Base-by-base conservation (phyloP, 2,888 invertebrate species). In the Bibio marci region DNA sequence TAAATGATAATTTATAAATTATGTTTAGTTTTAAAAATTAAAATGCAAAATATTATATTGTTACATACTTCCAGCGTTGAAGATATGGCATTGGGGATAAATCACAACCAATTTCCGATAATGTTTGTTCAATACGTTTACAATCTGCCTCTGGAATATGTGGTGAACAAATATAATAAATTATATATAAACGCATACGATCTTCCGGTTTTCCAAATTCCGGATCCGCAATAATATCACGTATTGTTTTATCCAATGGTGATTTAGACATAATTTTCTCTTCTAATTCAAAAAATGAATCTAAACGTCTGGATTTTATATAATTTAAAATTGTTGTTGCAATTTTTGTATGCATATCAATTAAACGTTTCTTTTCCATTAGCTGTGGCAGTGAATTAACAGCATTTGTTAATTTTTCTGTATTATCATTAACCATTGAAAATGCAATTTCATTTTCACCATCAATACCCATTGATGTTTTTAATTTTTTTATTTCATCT, bases 271-370 rank as follows among this genome's bases (percentile, higher is more conserved):
- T 88, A 35, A 98, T 79, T 62, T 95, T 97, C 57, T 98, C 97
- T 66, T 99, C 98, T 43, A 91, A 67, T 63, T 99, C 98, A 56
- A 98, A 98, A 55, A 88, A 90, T 1, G 90, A 86, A 58, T 98
- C 98, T 37, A 99, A 63, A 47, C 95, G 79, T 38, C 95, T 70
- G 1, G 78, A 75, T 66, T 94, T 90, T 34, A 90, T 88, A 37
- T 69, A 71, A 60, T 86, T 85, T 41, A 88, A 62, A 48, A 88
- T 80, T 11, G 78, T 79, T 68, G 97, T 98, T 3, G 98, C 98
- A 45, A 98, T 82, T 47, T 92, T 95, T 18, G 94, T 98, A 58
- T 99, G 98, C 86, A 95, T 90, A 56, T 98, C 98, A 49, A 99
- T 92, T 12, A 97, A 71, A 30, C 94, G 71, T 59, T 99, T 98